phyloP scores from a whole-genome alignment of 2,888 invertebrate species.

The Xylocampa areola region DNA sequence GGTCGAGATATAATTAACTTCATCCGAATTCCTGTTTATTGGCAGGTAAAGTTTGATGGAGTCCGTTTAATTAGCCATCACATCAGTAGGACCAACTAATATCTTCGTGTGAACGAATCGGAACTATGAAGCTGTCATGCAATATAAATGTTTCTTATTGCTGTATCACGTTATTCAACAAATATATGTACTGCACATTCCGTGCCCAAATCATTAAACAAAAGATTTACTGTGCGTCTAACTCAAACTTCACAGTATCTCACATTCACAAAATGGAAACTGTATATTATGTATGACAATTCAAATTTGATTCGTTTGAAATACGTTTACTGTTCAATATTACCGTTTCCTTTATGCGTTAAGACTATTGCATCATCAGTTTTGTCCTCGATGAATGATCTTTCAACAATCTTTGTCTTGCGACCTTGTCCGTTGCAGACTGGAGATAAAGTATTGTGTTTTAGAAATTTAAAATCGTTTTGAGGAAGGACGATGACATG shows the following conservation, averaged over 20 bases:
- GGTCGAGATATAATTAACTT: slow-evolving; percentile 59
- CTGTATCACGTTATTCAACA: slow-evolving; percentile 77
- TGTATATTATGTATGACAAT: slow-evolving; percentile 54
- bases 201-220: slow-evolving; percentile 78
- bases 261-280: slow-evolving; percentile 54
- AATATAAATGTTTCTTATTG: slow-evolving; percentile 62
- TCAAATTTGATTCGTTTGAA: slow-evolving; percentile 58
- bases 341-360: slow-evolving; percentile 41
- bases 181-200: slow-evolving; percentile 73
- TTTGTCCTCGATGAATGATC: slow-evolving; percentile 54
- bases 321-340: slow-evolving; percentile 51
- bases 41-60: slow-evolving; percentile 55
- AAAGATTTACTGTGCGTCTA: slow-evolving; percentile 72
- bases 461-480: slow-evolving; percentile 13
- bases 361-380: slow-evolving; percentile 58
- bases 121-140: slow-evolving; percentile 17
- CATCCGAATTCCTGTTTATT: slow-evolving; percentile 53
- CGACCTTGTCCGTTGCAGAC: slow-evolving; percentile 44
- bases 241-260: slow-evolving; percentile 62
- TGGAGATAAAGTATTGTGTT: slow-evolving; percentile 20
- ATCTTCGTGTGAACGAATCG: slow-evolving; percentile 17
- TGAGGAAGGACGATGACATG: slow-evolving; percentile 10
- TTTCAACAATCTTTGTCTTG: slow-evolving; percentile 32
- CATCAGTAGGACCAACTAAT: slow-evolving; percentile 31
- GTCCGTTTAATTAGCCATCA: slow-evolving; percentile 41